phyloP scores from a whole-genome alignment of 2,113 vertebrate genomes.

The Psophia crepitans region DNA sequence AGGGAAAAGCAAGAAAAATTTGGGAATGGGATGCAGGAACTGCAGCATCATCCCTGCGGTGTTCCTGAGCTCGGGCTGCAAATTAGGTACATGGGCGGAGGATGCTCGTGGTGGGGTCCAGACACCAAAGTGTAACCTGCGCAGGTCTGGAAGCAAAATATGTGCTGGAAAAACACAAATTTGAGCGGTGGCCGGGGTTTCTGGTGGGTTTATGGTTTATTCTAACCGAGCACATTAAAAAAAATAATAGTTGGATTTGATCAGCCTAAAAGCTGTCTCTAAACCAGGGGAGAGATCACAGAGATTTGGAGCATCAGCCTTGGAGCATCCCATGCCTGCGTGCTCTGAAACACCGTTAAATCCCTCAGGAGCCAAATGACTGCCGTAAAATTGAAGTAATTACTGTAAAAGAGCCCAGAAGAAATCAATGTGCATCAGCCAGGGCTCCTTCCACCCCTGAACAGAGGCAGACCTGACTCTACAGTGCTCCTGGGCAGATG shows the following conservation, averaged over 20 bases:
- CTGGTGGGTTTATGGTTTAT: accelerated
- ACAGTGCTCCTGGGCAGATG: accelerated
- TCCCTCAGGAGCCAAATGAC: background rate
- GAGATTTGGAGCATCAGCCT: background rate
- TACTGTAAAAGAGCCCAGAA: background rate
- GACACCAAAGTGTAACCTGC: too few species aligned
- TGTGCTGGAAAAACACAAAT: background rate
- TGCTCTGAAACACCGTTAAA: accelerated
- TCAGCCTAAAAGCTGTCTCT: background rate
- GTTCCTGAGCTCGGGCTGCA: background rate
- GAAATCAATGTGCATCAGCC: accelerated
- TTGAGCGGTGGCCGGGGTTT: background rate
- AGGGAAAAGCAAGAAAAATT: too few species aligned
- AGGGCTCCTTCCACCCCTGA: background rate
- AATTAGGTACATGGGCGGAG: accelerated
- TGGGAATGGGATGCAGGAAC: background rate
- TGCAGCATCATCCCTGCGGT: accelerated
- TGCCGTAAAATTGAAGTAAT: accelerated
- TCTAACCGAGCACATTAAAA: background rate
- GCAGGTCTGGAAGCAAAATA: background rate
- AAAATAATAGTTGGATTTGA: background rate
- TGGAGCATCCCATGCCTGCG: accelerated
- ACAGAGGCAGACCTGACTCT: accelerated
- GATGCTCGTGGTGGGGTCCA: accelerated
- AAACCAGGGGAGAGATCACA: accelerated